Evolutionary conservation across 2,113 vertebrate genomes (phyloP).

Genomic region (Eurypyga helias): DNA sequence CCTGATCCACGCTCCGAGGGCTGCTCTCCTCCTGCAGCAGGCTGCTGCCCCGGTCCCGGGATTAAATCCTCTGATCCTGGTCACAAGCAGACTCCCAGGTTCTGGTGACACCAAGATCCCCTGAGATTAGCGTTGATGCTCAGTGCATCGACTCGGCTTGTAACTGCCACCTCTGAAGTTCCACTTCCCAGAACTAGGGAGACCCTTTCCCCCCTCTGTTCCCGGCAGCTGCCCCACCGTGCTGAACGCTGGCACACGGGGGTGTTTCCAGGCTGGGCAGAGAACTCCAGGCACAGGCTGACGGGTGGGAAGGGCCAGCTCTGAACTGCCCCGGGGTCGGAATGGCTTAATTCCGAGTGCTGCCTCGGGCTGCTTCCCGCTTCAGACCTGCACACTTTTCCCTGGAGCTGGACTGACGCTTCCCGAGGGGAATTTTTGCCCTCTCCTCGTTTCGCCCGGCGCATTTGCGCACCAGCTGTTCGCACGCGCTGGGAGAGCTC

Average conservation of each 20-base stretch:
- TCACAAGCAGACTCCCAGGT: not conserved
- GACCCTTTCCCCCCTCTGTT: not conserved
- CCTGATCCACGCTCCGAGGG: fast-evolving
- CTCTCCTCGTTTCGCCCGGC: fast-evolving
- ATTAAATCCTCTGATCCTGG: not conserved
- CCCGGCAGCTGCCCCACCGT: not conserved
- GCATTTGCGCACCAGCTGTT: not conserved
- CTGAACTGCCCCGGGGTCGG: not conserved
- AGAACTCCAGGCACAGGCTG: not conserved
- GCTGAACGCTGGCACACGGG: fast-evolving
- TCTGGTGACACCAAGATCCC: not conserved
- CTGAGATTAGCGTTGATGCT: not conserved
- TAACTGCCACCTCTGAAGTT: not conserved
- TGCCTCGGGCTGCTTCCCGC: not conserved
- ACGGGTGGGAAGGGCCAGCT: not conserved
- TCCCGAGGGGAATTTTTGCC: not conserved
- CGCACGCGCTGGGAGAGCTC: not conserved
- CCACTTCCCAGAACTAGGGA: not conserved
- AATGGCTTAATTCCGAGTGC: not conserved
- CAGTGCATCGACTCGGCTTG: not conserved
- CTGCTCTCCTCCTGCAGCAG: not conserved
- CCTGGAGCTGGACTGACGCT: not conserved
- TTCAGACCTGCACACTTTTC: too few relatives aligned
- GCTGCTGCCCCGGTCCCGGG: not conserved
- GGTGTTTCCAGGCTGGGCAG: not conserved